Evolutionary conservation across 2,797 vertebrate genomes (phyloP).

Genomic region (Garrulus glandarius): DNA sequence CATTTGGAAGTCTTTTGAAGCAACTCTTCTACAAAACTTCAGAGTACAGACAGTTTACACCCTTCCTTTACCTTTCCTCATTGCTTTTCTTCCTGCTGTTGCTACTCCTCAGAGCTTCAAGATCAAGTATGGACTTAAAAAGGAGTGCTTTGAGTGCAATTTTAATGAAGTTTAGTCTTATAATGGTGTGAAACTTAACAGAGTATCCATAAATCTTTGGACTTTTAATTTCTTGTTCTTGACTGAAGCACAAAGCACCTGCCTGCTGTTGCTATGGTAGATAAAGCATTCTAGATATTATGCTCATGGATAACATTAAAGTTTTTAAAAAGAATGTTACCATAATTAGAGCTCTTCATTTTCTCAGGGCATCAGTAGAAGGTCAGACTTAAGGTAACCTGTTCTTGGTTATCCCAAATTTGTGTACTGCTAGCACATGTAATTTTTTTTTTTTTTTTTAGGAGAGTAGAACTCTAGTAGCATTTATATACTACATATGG

Average conservation of each 20-base stretch:
- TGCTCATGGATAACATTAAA: background rate
- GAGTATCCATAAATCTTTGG: background rate
- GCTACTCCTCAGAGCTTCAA: background rate
- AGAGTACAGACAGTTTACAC: background rate
- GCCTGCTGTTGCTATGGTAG: background rate
- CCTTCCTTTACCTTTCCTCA: background rate
- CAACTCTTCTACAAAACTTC: background rate
- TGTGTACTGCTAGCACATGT: background rate
- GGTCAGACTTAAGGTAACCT: background rate
- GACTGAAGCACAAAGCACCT: background rate
- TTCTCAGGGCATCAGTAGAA: background rate
- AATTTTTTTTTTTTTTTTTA: background rate
- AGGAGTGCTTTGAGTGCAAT: background rate
- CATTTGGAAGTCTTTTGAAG: constrained; percentile 5
- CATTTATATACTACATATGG: background rate
- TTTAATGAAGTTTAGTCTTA: background rate
- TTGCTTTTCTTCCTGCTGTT: background rate
- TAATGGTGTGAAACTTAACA: background rate
- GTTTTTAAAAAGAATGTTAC: background rate
- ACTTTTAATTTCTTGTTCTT: background rate
- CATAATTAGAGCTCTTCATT: background rate
- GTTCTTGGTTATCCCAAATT: background rate
- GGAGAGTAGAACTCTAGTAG: background rate
- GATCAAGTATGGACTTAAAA: background rate
- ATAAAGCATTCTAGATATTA: background rate